Percentiles rank a stretch among this genome's conserved stretches.
phyloP scores from a whole-genome alignment of 2,113 vertebrate genomes.

The Lamprotornis superbus region DNA sequence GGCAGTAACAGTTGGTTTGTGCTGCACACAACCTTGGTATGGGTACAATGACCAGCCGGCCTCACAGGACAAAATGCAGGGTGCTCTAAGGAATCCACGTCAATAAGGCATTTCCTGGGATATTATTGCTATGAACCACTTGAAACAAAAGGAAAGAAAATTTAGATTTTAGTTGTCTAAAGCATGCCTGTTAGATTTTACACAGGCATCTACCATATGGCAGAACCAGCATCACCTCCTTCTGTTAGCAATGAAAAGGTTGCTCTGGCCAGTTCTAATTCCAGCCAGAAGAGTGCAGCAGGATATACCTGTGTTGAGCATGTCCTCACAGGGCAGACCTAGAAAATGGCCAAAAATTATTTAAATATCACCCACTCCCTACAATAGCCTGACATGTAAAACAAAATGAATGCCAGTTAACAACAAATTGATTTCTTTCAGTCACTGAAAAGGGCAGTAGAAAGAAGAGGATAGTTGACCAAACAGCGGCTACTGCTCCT shows the following conservation, averaged over 20 bases:
- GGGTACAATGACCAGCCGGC: not conserved
- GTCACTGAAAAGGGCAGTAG: not conserved
- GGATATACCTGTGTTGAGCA: not conserved
- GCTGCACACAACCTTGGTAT: not conserved
- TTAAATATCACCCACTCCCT: not conserved
- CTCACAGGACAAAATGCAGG: not conserved
- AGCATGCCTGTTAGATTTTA: not conserved
- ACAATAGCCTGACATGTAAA: not conserved
- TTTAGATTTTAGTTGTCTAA: not conserved
- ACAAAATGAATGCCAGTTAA: not conserved
- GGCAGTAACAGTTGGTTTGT: not conserved
- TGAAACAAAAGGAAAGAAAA: not conserved
- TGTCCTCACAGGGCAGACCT: not conserved
- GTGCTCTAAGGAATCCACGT: not conserved
- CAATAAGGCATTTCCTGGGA: not conserved
- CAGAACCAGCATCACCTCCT: not conserved
- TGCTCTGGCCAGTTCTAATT: not conserved
- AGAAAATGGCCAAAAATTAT: not conserved
- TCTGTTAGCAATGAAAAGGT: not conserved
- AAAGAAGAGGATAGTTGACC: not conserved
- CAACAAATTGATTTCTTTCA: not conserved
- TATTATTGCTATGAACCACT: not conserved
- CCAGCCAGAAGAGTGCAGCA: slow-evolving; percentile 48
- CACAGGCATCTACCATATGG: not conserved
- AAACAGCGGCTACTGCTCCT: not conserved